A percentile compares a stretch with the other conserved stretches of the same genome.
Conservation (phyloP, 1,140 invertebrate genomes). For the Pogonomyrmex barbatus region DNA sequence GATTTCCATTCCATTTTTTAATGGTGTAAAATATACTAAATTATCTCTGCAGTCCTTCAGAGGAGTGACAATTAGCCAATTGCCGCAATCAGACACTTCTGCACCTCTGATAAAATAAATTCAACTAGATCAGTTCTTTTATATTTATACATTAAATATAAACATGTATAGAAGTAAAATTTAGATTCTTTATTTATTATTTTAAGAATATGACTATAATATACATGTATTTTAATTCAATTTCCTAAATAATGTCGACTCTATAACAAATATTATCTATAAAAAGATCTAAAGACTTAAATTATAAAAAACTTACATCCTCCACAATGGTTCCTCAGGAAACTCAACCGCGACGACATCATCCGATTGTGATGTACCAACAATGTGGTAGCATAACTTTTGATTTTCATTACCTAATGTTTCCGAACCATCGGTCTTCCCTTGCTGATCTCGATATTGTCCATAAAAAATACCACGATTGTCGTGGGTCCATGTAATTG, state of each 20-base stretch:
- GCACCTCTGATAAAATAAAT: constrained; percentile 88
- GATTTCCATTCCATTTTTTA: constrained; percentile 88
- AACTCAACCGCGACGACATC: constrained; percentile 97
- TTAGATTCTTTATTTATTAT: not conserved
- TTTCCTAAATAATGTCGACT: not conserved
- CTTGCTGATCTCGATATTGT: constrained; percentile 92
- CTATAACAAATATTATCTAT: not conserved
- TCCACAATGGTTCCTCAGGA: constrained; percentile 95
- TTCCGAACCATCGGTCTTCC: constrained; percentile 95
- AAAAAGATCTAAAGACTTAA: constrained; percentile 16
- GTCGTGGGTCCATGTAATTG: constrained; percentile 97
- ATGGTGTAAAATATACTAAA: constrained; percentile 93
- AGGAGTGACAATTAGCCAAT: constrained; percentile 93
- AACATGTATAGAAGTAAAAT: not conserved
- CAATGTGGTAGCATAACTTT: constrained; percentile 96
- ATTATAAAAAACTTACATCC: constrained; percentile 90
- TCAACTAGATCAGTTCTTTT: not conserved
- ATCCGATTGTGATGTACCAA: constrained; percentile 94
- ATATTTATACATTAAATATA: constrained; percentile 28
- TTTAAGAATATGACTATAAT: not conserved
- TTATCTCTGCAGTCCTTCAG: constrained; percentile 96
- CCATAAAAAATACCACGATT: constrained; percentile 98
- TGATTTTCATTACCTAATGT: constrained; percentile 95
- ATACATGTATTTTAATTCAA: not conserved
- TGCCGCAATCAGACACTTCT: constrained; percentile 95